Evolutionary conservation across 2,888 invertebrate species (phyloP), one percentile per base, ranked within the genome.

Genomic region (Caradrina clavipalpis): DNA sequence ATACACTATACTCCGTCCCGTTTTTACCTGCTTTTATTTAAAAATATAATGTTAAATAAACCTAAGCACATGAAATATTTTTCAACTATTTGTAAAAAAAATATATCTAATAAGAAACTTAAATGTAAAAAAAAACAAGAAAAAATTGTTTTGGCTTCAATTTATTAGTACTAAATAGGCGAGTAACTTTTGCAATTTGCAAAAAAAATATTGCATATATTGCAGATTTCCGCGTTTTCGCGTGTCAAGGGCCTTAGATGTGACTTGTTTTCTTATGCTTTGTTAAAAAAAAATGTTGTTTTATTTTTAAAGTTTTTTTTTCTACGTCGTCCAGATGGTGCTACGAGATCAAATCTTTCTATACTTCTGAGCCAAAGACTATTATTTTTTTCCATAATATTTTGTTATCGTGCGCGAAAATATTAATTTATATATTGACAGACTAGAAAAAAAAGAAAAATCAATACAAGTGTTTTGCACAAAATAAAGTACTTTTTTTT

Each of bases 321-420:
- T 83, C 83, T 85, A 88, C 84, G 87, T 91, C 87, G 87, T 92
- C 91, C 91, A 90, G 89, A 92, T 94, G 95, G 95, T 95, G 95
- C 95, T 95, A 95, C 81, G 86, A 92, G 91, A 92, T 92, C 86
- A 91, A 92, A 92, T 90, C 89, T 91, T 91, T 89, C 87, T 89
- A 86, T 89, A 85, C 87, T 90, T 92, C 92, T 92, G 93, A 93
- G 90, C 95, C 95, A 95, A 95, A 95, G 95, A 95, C 91, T 91
- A 79, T 90, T 83, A 76, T 84, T 85, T 88, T 86, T 84, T 83
- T 79, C 77, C 78, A 26, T 54, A 72, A 69, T 73, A 55, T 64
- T 80, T 79, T 79, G 75, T 82, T 80, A 76, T 65, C 57, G 21
- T 65, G 55, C 66, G 39, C 61, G 31, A 80, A 65, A 72, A 58